phyloP scores from a whole-genome alignment of 2,888 invertebrate genomes.

The Caenorhabditis macrosperma region DNA sequence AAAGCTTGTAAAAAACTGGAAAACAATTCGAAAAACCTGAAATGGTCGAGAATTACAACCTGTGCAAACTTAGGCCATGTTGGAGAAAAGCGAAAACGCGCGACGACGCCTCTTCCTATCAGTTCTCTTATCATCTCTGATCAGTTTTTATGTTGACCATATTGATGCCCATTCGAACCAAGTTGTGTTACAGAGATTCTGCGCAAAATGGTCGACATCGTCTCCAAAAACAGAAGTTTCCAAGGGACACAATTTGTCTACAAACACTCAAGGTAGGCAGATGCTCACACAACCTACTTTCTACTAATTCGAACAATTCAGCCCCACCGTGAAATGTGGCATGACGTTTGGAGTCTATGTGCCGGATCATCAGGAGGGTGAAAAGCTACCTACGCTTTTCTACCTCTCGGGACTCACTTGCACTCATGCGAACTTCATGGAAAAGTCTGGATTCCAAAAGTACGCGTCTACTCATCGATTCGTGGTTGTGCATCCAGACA shows the following conservation, averaged over 20 bases:
- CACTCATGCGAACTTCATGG: slow-evolving; percentile 94
- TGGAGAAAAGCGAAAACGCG: too few species aligned
- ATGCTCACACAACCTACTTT: slow-evolving; percentile 31
- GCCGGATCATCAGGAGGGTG: slow-evolving; percentile 85
- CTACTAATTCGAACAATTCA: too few species aligned
- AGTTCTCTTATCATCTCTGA: neutral
- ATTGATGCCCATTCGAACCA: neutral
- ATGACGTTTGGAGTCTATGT: slow-evolving; percentile 95
- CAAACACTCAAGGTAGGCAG: slow-evolving; percentile 26
- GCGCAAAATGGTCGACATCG: slow-evolving; percentile 51
- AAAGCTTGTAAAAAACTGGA: neutral
- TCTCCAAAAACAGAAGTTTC: slow-evolving; percentile 41
- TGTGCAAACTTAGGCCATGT: slow-evolving; percentile 7
- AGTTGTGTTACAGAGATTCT: slow-evolving; percentile 6
- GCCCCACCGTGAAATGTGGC: slow-evolving; percentile 87
- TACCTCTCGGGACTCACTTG: slow-evolving; percentile 85
- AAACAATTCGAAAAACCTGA: neutral
- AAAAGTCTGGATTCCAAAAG: slow-evolving; percentile 94
- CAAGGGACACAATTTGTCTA: slow-evolving; percentile 26
- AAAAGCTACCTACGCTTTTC: slow-evolving; percentile 72
- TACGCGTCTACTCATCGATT: slow-evolving; percentile 85
- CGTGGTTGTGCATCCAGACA: slow-evolving; percentile 94
- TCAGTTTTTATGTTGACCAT: neutral
- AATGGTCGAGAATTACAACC: neutral
- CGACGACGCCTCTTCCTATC: neutral